Base-by-base conservation (phyloP, 1,140 invertebrate species). In the Meloidogyne hapla region DNA sequence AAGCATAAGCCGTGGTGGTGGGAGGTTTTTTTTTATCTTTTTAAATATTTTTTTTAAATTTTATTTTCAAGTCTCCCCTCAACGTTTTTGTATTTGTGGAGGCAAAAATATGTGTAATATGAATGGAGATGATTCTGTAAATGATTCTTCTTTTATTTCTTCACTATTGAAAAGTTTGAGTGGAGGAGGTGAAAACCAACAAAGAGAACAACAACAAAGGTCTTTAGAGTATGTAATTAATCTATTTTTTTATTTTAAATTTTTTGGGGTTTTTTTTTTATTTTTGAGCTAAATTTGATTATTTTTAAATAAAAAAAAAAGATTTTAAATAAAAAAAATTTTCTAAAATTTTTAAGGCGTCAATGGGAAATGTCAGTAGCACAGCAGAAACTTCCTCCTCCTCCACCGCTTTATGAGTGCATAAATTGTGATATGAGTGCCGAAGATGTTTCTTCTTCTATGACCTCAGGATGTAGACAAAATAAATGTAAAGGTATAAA, bases 391-490 rank as follows among this genome's bases (percentile, higher is more conserved):
- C 48, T 4, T n/a, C 18, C 48, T 8, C 18, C 18, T 4, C 1
- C 5, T 6, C 18, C 0, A n/a, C 21, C 10, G 28, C 68, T 85
- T 21, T 72, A 81, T 42, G 73, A 83, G 38, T 85, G 84, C 63
- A 68, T 81, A n/a, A 83, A 71, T 40, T 85, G 84, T 69, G 84
- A 85, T 61, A 70, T 83, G 33, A 81, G 80, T 21, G 42, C 82
- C 6, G 80, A 87, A 65, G 83, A 85, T 63, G 12, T 56, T n/a
- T 56, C 45, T 56, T 76, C 62, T 45, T 65, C 81, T 8, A 70
- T 83, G 56, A 85, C 83, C 8, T 77, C 83, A 5, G 64, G 70
- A 28, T 85, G 84, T 66, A 81, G 80, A 75, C 79, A 83, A 65
- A 87, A 87, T 70, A 21, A 63, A 73, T 73, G 62, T 45, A 45